Conservation (phyloP, 2,888 invertebrate genomes). For the Agrotis puta region DNA sequence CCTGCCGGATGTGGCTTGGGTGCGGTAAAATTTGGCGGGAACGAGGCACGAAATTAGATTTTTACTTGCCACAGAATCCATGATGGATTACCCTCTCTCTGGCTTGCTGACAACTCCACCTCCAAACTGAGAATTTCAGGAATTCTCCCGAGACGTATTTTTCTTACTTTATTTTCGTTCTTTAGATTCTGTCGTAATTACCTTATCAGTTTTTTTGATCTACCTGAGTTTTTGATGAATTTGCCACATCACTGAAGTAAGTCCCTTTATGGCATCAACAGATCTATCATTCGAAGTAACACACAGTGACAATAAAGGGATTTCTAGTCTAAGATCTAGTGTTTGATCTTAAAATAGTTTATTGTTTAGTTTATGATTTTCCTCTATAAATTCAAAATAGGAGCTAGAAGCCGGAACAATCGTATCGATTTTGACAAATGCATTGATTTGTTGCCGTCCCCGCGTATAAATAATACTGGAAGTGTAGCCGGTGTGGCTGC, state of each 20-base stretch:
- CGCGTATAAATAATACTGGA: slow-evolving; percentile 85
- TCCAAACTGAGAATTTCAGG: slow-evolving; percentile 63
- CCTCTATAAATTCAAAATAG: slow-evolving; percentile 56
- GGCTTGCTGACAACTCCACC: slow-evolving; percentile 66
- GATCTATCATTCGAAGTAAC: slow-evolving; percentile 14
- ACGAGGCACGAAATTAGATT: slow-evolving; percentile 79
- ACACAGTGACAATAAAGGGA: slow-evolving; percentile 1
- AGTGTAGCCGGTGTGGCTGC: slow-evolving; percentile 76
- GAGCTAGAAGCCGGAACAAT: slow-evolving; percentile 67
- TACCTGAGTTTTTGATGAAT: slow-evolving; percentile 41
- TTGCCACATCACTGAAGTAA: slow-evolving; percentile 24
- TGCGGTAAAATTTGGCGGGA: slow-evolving; percentile 77
- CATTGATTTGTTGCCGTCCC: slow-evolving; percentile 77
- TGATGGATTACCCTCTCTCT: slow-evolving; percentile 77
- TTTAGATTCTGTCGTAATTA: slow-evolving; percentile 42
- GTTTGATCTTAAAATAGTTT: slow-evolving; percentile 31
- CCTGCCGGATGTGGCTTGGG: slow-evolving; percentile 78
- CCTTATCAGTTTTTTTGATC: slow-evolving; percentile 64
- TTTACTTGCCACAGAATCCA: slow-evolving; percentile 70
- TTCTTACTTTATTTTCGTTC: slow-evolving; percentile 63
- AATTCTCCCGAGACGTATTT: slow-evolving; percentile 68
- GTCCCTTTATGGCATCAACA: slow-evolving; percentile 26
- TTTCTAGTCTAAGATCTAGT: slow-evolving; percentile 21
- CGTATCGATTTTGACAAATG: slow-evolving; percentile 76
- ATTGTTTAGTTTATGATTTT: slow-evolving; percentile 46